Base-by-base conservation (phyloP, 2,888 invertebrate genomes). In the Dasysyrphus albostriatus region DNA sequence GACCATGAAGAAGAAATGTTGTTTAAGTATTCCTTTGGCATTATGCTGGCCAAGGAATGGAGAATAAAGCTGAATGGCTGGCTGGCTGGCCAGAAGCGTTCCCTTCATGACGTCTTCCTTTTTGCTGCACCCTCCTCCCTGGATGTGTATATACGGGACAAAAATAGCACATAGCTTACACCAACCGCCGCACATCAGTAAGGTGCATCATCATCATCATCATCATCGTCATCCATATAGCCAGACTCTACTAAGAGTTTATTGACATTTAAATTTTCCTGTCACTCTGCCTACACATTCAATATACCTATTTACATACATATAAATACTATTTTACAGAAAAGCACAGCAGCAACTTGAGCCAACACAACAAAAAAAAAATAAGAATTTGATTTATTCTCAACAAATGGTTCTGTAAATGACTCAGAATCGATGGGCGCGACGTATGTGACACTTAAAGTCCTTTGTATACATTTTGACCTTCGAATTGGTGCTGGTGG, bases 201-300 rank as follows among this genome's bases (percentile, higher is more conserved):
- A 76, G 76, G 76, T 82, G 82, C 56, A 65, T 54, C 51, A 51
- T 42, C 19, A 24, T 24, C 24, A 24, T 24, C 24, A 24, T 24
- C 24, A 24, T 24, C 24, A 24, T 24, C 24, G 3, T 24, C 24
- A 16, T 42, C 42, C 24, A 42, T 14, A 44, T n/a, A 69, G 7
- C 39, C 69, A 59, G 37, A 37, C 58, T 58, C 34, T 39, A 29
- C 32, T 19, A 29, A 47, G 67, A 83, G 83, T 83, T 73, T 73
- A 78, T 67, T 78, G 77, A 72, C 77, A 83, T 83, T 77, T 77
- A 72, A 77, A 51, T 82, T 77, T 69, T 42, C 14, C 32, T 79
- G 39, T 54, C 74, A 16, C 12, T 58, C 39, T 59, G 16, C 12
- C 59, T 39, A 24, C n/a, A 14, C 19, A 59, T 34, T 37, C 37